Conservation (phyloP, 2,113 vertebrate species). For the Benitochromis conjunctus region DNA sequence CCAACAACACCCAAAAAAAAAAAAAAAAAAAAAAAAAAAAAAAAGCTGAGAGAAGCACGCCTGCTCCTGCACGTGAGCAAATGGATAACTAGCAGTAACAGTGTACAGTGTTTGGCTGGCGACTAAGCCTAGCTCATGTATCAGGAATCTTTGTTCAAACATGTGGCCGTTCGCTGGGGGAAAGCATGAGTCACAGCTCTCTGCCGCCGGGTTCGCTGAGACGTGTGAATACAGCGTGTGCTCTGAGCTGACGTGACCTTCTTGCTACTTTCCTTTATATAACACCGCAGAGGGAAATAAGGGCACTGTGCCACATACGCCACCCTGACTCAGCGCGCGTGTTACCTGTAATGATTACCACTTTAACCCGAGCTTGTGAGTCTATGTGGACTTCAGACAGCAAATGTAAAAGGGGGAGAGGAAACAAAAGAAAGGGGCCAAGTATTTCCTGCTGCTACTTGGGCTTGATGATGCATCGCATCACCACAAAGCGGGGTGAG, state of each 20-base stretch:
- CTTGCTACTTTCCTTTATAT: slow-evolving; percentile 14
- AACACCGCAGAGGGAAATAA: slow-evolving; percentile 26
- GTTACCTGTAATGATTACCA: slow-evolving; percentile 27
- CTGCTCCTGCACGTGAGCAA: slow-evolving; percentile 35
- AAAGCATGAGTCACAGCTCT: slow-evolving; percentile 33
- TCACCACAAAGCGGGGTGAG: slow-evolving; percentile 16
- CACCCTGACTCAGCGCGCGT: slow-evolving; percentile 12
- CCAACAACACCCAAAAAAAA: too few relatives aligned
- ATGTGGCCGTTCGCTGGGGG: slow-evolving; percentile 32
- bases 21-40: too few relatives aligned
- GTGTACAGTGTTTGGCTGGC: slow-evolving; percentile 15
- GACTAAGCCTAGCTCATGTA: slow-evolving; percentile 31
- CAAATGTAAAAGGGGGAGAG: background rate
- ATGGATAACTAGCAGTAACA: slow-evolving; percentile 25
- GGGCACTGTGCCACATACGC: slow-evolving; percentile 48
- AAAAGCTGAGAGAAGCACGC: background rate
- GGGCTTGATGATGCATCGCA: slow-evolving; percentile 22
- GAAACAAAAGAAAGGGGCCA: background rate
- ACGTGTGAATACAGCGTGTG: background rate
- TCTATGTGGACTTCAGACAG: background rate
- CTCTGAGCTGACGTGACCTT: background rate
- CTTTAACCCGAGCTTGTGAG: background rate
- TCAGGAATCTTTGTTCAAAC: slow-evolving; percentile 44
- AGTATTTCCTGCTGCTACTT: slow-evolving; percentile 28
- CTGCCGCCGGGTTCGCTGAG: background rate